Conservation (phyloP, 2,113 vertebrate genomes). For the Camelus bactrianus region DNA sequence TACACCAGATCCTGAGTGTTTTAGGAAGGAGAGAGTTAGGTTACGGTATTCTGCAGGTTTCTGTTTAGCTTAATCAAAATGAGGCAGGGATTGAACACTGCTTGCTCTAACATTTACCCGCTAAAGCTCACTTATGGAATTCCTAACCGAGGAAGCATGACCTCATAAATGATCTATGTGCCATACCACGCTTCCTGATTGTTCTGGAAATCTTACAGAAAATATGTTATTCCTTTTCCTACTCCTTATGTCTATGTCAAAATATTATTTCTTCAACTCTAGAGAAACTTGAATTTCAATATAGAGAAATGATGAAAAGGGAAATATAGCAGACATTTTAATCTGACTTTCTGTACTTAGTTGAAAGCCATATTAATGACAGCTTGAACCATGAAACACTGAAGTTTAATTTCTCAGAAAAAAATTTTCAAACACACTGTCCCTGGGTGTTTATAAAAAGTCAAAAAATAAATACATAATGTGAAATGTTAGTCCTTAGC, state of each 20-base stretch:
- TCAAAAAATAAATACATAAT: not conserved
- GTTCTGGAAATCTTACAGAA: conserved; percentile 23
- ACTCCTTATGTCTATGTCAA: not conserved
- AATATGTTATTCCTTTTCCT: not conserved
- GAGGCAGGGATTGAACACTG: not conserved
- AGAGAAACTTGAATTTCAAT: not conserved
- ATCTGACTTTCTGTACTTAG: not conserved
- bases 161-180: not conserved
- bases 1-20: conserved; percentile 89
- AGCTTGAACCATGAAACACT: not conserved
- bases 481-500: not conserved
- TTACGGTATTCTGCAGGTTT: not conserved
- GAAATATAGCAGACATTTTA: not conserved
- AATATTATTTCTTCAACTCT: conserved; percentile 18
- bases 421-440: conserved; percentile 9
- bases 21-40: not conserved
- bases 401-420: conserved; percentile 24
- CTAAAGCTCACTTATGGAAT: not conserved
- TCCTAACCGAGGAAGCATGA: not conserved
- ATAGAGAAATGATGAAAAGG: conserved; percentile 29
- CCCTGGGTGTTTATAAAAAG: not conserved
- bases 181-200: not conserved
- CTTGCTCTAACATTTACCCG: not conserved
- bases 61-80: not conserved
- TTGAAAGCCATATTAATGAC: not conserved